Conservation (phyloP, 2,888 invertebrate genomes). For the Cheilosia variabilis region DNA sequence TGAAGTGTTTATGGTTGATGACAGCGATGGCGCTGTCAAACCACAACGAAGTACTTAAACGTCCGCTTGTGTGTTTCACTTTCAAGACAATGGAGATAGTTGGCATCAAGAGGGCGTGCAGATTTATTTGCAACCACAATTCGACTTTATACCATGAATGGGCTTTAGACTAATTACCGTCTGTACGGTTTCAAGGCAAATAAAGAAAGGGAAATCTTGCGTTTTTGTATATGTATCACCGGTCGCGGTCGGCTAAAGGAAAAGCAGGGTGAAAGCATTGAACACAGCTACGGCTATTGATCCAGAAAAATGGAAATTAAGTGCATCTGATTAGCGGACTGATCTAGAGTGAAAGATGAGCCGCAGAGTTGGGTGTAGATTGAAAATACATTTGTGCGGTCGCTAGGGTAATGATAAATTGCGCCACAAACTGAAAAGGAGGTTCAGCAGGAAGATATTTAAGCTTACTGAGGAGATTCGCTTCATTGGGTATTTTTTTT, state of each 20-base stretch:
- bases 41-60: slow-evolving; percentile 49
- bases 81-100: slow-evolving; percentile 64
- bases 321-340: slow-evolving; percentile 57
- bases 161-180: slow-evolving; percentile 46
- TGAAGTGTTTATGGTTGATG: slow-evolving; percentile 32
- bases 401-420: slow-evolving; percentile 9
- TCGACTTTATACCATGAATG: slow-evolving; percentile 50
- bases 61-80: slow-evolving; percentile 30
- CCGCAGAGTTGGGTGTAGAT: not conserved
- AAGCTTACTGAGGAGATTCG: not conserved
- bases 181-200: not conserved
- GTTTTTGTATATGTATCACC: not conserved
- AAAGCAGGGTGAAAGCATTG: slow-evolving; percentile 62
- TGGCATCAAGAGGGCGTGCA: slow-evolving; percentile 27
- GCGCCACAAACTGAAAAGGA: not conserved
- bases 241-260: slow-evolving; percentile 25
- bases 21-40: slow-evolving; percentile 40
- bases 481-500: no score
- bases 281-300: slow-evolving; percentile 30
- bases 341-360: slow-evolving; percentile 46
- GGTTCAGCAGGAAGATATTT: not conserved
- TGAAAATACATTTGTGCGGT: slow-evolving; percentile 10
- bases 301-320: slow-evolving; percentile 60
- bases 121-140: slow-evolving; percentile 38
- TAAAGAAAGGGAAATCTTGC: slow-evolving; percentile 38